Percentiles rank a stretch among this genome's conserved stretches.
Evolutionary conservation across 2,113 vertebrate genomes (phyloP).

Genomic region (Lophochroa leadbeateri): DNA sequence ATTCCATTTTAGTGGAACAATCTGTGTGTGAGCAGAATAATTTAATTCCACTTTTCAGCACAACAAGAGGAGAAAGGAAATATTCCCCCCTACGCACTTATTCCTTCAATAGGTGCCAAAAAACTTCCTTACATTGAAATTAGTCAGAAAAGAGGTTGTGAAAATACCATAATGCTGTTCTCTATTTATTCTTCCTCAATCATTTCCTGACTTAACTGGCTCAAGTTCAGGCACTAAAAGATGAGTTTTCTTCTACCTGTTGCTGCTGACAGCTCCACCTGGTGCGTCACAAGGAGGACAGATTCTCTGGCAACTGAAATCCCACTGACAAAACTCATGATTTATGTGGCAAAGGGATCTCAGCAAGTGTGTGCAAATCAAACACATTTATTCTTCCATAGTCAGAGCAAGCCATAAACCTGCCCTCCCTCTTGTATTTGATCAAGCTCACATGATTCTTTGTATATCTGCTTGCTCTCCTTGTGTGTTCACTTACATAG

Average conservation of each 20-base stretch:
- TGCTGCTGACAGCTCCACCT: slow-evolving; percentile 4
- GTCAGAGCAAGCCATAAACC: not conserved
- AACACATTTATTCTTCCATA: not conserved
- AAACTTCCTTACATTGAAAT: slow-evolving; percentile 30
- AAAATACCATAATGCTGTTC: not conserved
- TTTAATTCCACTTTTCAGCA: slow-evolving; percentile 66
- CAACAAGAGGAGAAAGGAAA: slow-evolving; percentile 10
- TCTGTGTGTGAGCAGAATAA: slow-evolving; percentile 74
- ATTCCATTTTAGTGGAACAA: slow-evolving; percentile 76
- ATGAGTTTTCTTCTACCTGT: not conserved
- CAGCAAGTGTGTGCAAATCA: not conserved
- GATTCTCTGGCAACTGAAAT: slow-evolving; percentile 10
- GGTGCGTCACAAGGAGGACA: not conserved
- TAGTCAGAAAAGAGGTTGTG: slow-evolving; percentile 20
- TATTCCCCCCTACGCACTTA: not conserved
- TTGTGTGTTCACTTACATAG: not conserved
- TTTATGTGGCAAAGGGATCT: not conserved
- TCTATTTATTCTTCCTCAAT: slow-evolving; percentile 23
- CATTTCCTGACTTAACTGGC: not conserved
- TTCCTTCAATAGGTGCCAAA: not conserved
- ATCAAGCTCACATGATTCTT: not conserved
- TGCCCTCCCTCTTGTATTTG: not conserved
- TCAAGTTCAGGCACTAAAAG: slow-evolving; percentile 11
- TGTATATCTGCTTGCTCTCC: not conserved
- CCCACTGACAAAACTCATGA: not conserved